Conservation (phyloP, 2,797 vertebrate genomes). For the Coregonus sp. region DNA sequence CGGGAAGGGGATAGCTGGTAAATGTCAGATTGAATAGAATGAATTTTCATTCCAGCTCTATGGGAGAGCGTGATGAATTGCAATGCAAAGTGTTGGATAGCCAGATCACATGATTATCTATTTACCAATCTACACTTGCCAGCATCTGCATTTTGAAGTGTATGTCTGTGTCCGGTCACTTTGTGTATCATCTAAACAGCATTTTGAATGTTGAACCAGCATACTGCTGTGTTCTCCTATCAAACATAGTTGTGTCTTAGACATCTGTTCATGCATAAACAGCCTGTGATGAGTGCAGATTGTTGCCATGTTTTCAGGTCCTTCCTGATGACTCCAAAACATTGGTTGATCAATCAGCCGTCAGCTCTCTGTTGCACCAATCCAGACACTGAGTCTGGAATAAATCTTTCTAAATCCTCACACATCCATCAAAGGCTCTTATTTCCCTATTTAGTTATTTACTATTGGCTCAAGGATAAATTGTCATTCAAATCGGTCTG, state of each 20-base stretch:
- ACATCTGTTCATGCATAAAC: constrained; percentile 19
- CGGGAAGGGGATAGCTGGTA: constrained; percentile 34
- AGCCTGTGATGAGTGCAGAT: constrained; percentile 4
- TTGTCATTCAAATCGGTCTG: constrained; percentile 51
- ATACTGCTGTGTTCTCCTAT: not conserved
- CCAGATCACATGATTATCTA: constrained; percentile 10
- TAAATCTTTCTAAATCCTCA: not conserved
- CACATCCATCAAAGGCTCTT: constrained; percentile 14
- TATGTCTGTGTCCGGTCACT: not conserved
- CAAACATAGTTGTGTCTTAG: constrained; percentile 3
- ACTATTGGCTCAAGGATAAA: constrained; percentile 46
- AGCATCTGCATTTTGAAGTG: not conserved
- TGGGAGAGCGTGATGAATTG: constrained; percentile 7
- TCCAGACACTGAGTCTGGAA: not conserved
- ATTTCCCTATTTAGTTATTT: constrained; percentile 25
- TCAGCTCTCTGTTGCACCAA: not conserved
- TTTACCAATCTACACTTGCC: not conserved
- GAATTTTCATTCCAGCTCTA: constrained; percentile 26
- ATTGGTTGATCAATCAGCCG: constrained; percentile 4
- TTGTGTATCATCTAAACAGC: not conserved
- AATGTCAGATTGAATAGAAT: constrained; percentile 63
- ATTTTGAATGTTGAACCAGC: too few species aligned
- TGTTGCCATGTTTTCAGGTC: constrained; percentile 19
- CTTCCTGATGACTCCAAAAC: constrained; percentile 20
- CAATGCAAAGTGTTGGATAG: constrained; percentile 23